phyloP scores from a whole-genome alignment of 2,888 invertebrate species.

The Diadegma fenestrale region DNA sequence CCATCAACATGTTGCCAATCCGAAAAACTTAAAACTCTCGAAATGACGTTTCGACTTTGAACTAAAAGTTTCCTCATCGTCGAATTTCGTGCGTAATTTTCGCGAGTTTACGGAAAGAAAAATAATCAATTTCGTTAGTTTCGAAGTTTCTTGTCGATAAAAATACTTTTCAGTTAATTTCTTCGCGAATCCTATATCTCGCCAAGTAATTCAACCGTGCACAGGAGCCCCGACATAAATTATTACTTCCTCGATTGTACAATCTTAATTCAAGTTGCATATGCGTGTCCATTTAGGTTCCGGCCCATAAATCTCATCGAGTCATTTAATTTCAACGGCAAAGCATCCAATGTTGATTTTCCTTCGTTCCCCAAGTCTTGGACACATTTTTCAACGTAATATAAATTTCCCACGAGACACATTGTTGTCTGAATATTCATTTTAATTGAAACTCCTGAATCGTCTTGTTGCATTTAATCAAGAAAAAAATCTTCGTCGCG shows the following conservation, averaged over 20 bases:
- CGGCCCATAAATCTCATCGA: constrained; percentile 44
- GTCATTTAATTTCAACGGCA: constrained; percentile 18
- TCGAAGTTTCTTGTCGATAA: background rate
- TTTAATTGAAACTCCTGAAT: background rate
- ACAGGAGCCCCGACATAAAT: constrained; percentile 12
- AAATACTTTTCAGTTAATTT: background rate
- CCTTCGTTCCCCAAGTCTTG: background rate
- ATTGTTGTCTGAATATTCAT: background rate
- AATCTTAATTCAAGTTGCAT: constrained; percentile 6
- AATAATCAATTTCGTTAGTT: background rate
- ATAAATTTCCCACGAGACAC: background rate
- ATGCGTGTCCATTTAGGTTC: constrained; percentile 22
- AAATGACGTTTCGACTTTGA: background rate
- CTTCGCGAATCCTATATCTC: background rate
- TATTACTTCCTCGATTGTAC: constrained; percentile 35
- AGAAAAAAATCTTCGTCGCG: background rate
- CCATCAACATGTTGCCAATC: background rate
- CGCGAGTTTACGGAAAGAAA: no score
- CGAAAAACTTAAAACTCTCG: background rate
- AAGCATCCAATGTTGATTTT: constrained; percentile 1
- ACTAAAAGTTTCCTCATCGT: background rate
- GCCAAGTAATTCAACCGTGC: constrained; percentile 35
- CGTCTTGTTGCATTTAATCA: background rate
- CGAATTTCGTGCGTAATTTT: background rate
- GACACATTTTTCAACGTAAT: background rate